Base-by-base conservation (phyloP, 2,888 invertebrate species). In the Cordylochernes scorpioides region DNA sequence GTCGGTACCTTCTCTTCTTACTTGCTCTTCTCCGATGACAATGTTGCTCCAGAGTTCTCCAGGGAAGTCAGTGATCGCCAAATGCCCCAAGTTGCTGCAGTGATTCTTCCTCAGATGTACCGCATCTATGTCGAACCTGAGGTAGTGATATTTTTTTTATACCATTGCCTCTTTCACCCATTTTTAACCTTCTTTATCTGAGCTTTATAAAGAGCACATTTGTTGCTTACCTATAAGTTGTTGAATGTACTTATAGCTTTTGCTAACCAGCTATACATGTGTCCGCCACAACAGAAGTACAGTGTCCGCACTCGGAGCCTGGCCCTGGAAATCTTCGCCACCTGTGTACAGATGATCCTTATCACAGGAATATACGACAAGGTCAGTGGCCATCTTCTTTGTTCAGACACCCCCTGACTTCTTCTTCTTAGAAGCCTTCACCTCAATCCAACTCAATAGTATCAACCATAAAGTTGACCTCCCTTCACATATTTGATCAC, bases 91-190 rank as follows among this genome's bases (percentile, higher is more conserved):
- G 61, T 70, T 13, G 68, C 67, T 1, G 68, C 69, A 2, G 59
- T 68, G 7, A 63, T 71, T 25, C 42, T 71, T 9, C 66, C 67
- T 14, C 68, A 70, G 49, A 65, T 70, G 52, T 66, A 65, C 46
- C 58, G 65, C 39, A 68, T 71, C 31, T 65, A 69, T 43, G 58
- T 62, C 39, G 61, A 61, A 24, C 62, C 63, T 40, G 58, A 60
- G 45, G 62, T 63, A 47, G 46, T 46, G 17, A 17, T 13, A 25
- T 22, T 10, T 17, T 27, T 21, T 29, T 25, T 7, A 6, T 15
- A 17, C 29, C 29, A 22, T 34, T 14, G 22, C n/a, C n/a, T n/a
- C n/a, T n/a, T n/a, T n/a, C n/a, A n/a, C n/a, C n/a, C n/a, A n/a
- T n/a, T n/a, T n/a, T n/a, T n/a, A n/a, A n/a, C n/a, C n/a, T n/a